Percentiles rank a stretch among this genome's conserved stretches.
phyloP scores from a whole-genome alignment of 2,888 invertebrate genomes.

The Tetranychus truncatus region DNA sequence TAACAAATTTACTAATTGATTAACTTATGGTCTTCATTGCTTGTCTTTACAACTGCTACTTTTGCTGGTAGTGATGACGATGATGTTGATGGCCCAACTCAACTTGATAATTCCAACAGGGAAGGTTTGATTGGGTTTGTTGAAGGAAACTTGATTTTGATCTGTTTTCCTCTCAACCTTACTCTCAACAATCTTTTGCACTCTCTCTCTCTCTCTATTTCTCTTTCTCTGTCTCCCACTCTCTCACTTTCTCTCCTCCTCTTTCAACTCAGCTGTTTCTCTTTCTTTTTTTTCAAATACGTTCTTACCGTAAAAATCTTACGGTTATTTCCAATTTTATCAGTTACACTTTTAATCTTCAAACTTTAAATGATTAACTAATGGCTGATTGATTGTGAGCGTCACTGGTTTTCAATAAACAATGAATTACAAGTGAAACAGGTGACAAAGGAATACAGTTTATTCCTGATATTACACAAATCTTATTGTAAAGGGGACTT shows the following conservation, averaged over 20 bases:
- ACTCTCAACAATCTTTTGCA: not conserved
- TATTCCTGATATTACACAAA: too few relatives aligned
- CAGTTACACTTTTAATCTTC: constrained; percentile 1
- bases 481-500: too few relatives aligned
- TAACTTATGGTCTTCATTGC: too few relatives aligned
- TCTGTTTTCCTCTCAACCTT: not conserved
- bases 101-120: not conserved
- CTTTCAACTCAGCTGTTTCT: not conserved
- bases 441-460: too few relatives aligned
- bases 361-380: not conserved
- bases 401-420: too few relatives aligned
- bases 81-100: not conserved
- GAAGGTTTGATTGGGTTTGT: not conserved
- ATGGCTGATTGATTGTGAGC: not conserved
- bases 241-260: not conserved
- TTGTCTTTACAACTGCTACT: not conserved
- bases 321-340: too few relatives aligned
- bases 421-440: too few relatives aligned
- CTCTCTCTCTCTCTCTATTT: not conserved
- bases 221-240: constrained; percentile 2
- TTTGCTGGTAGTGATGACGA: not conserved
- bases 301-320: too few relatives aligned
- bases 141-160: not conserved
- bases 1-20: too few relatives aligned
- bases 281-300: not conserved